Conservation (phyloP, 2,113 vertebrate genomes). For the Myocastor coypus region DNA sequence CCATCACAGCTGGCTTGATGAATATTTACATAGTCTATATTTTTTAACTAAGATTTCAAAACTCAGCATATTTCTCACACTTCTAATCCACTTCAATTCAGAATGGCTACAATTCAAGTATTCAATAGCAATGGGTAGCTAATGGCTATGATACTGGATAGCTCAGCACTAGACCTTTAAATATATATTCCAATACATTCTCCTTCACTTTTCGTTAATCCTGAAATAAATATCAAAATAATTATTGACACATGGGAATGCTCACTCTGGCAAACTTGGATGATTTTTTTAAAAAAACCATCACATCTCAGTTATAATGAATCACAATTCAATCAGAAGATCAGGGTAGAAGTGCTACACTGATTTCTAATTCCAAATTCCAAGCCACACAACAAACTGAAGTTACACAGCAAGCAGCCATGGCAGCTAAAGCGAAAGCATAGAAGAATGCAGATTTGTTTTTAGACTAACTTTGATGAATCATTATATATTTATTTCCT, state of each 20-base stretch:
- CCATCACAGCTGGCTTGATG: background rate
- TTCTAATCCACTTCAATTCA: background rate
- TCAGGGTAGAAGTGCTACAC: background rate
- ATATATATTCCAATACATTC: background rate
- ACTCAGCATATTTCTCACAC: background rate
- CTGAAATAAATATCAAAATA: constrained; percentile 15
- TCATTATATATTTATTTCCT: constrained; percentile 45
- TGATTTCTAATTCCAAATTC: constrained; percentile 53
- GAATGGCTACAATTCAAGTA: background rate
- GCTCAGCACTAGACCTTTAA: background rate
- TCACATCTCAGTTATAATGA: constrained; percentile 42
- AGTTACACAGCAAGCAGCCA: background rate
- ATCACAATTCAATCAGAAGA: constrained; percentile 23
- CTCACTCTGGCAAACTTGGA: constrained; percentile 16
- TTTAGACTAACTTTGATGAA: background rate
- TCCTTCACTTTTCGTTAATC: constrained; percentile 16
- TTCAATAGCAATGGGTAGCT: background rate
- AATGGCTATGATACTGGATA: background rate
- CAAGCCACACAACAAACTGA: constrained; percentile 43
- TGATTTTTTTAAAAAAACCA: background rate
- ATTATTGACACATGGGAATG: background rate
- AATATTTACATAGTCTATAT: background rate
- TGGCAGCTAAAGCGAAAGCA: background rate
- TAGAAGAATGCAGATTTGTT: constrained; percentile 26
- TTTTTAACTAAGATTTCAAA: background rate